Base-by-base conservation (phyloP, 2,888 invertebrate genomes). In the Unio pictorum region DNA sequence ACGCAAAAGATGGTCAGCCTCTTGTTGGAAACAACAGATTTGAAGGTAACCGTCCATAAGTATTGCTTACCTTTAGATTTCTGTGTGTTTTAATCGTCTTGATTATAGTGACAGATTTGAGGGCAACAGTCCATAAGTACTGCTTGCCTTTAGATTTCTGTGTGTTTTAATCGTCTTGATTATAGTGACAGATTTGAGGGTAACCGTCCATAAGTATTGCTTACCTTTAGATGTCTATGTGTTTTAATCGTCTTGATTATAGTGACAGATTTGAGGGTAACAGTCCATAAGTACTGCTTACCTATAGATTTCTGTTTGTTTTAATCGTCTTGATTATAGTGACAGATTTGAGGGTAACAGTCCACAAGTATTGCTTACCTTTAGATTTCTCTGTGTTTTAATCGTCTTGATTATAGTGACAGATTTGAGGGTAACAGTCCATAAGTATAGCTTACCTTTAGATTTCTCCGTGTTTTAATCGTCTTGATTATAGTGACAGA, bases 341-440 rank as follows among this genome's bases (percentile, higher is more conserved):
- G n/a, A n/a, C n/a, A n/a, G n/a, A n/a, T n/a, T n/a, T n/a, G n/a
- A n/a, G n/a, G n/a, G n/a, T n/a, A n/a, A n/a, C n/a, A n/a, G 67
- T 26, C 17, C 45, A 30, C 60, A n/a, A 26, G 30, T 66, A 26
- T 11, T 45, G 45, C 45, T 11, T 45, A 45, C 45, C 45, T 8
- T 8, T 45, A 45, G 45, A 30, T 59, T 11, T 55, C 30, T 61
- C 2, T 62, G 30, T 34, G 66, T 1, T 60, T 30, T 61, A 55
- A 45, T 45, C 11, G 45, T 45, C 11, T 45, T 45, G 45, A 23
- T 23, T 0, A 23, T 23, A 23, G 23, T 23, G 23, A 76, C 45
- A 70, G 69, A 61, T 83, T 66, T 69, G 70, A 80, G 75, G 83
- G 83, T 81, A 73, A 28, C 15, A 6, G n/a, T n/a, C n/a, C n/a